Percentiles rank a stretch among this genome's conserved stretches.
phyloP scores from a whole-genome alignment of 2,888 invertebrate genomes.

The Leucoptera coffeella region DNA sequence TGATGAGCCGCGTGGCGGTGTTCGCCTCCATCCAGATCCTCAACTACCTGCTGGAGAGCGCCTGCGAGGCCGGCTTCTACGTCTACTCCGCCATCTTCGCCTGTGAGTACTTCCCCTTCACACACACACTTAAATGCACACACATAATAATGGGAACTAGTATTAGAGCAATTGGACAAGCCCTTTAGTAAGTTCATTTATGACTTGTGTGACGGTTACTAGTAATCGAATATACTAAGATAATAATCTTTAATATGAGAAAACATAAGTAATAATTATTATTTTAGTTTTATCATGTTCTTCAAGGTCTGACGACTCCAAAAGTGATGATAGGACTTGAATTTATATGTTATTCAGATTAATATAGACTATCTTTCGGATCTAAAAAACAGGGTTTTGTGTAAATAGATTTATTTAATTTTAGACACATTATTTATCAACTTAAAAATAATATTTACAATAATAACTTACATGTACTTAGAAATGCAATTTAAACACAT shows the following conservation, averaged over 20 bases:
- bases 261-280: not conserved
- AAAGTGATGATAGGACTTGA: too few relatives aligned
- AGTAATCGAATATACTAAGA: not conserved
- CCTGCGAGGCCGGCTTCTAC: slow-evolving; percentile 55
- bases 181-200: not conserved
- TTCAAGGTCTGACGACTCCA: too few relatives aligned
- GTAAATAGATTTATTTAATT: too few relatives aligned
- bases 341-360: too few relatives aligned
- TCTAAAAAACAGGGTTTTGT: too few relatives aligned
- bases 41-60: slow-evolving; percentile 49
- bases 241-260: not conserved
- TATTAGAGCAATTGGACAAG: not conserved
- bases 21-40: slow-evolving; percentile 55
- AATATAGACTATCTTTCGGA: too few relatives aligned
- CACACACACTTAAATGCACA: slow-evolving; percentile 20
- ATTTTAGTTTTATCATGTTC: not conserved
- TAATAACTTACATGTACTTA: too few relatives aligned
- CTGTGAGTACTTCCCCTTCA: slow-evolving; percentile 38
- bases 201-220: not conserved
- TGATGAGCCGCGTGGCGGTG: slow-evolving; percentile 50
- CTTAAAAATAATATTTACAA: too few relatives aligned
- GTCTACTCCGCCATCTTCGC: slow-evolving; percentile 38
- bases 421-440: too few relatives aligned
- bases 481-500: too few relatives aligned
- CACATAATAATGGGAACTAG: not conserved